Percentiles rank a stretch among this genome's conserved stretches.
Evolutionary conservation across 2,888 invertebrate genomes (phyloP).

Genomic region (Apodemia duryi): DNA sequence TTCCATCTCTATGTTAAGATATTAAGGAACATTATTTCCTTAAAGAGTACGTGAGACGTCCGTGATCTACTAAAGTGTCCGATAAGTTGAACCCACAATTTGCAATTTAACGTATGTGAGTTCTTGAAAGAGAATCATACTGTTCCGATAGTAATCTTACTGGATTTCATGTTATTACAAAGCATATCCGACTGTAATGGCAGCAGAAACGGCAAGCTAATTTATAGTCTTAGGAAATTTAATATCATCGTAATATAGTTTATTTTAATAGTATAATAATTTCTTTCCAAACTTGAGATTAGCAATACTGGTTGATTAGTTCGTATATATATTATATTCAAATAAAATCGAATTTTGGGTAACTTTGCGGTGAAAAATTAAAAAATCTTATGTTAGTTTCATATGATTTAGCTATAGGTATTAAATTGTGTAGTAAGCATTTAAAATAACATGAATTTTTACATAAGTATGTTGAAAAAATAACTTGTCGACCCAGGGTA

Average conservation of each 20-base stretch:
- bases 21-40: constrained; percentile 39
- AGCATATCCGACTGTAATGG: constrained; percentile 43
- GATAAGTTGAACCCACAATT: constrained; percentile 61
- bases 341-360: no score
- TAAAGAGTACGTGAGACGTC: constrained; percentile 35
- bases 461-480: no score
- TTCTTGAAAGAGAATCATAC: constrained; percentile 61
- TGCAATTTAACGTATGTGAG: constrained; percentile 62
- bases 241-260: not conserved
- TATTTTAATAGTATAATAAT: no score
- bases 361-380: no score
- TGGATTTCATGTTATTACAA: constrained; percentile 64
- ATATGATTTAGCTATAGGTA: no score
- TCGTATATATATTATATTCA: no score
- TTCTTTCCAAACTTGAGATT: no score
- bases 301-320: no score
- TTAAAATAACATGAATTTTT: no score
- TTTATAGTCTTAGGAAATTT: constrained; percentile 11
- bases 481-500: no score
- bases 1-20: constrained; percentile 36
- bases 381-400: no score
- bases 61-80: constrained; percentile 47
- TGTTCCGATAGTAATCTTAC: constrained; percentile 55
- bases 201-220: constrained; percentile 37
- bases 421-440: no score